These are phyloP conservation scores for Isichthys henryi DNA, from an alignment of 2,113 vertebrate genomes.

Conservation along the genomic window DNA sequence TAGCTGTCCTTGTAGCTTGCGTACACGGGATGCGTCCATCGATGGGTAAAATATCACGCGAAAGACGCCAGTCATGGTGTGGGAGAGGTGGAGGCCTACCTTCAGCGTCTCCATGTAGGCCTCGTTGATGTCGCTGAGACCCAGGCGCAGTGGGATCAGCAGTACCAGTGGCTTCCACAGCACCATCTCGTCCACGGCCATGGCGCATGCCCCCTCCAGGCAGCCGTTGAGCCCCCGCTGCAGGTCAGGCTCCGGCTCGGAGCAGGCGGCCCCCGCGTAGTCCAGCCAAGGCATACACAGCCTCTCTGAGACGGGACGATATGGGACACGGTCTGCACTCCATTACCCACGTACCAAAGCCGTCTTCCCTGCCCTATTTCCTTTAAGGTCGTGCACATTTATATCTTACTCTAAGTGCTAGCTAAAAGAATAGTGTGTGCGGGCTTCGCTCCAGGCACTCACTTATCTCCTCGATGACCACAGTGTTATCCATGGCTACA, in stretches of 20 bases:
- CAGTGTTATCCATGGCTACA: slow-evolving; percentile 98
- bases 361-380: neutral
- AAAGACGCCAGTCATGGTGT: neutral
- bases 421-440: neutral
- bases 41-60: neutral
- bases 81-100: slow-evolving; percentile 52
- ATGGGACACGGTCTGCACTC: neutral
- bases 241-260: slow-evolving; percentile 39
- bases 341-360: neutral
- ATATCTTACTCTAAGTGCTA: neutral
- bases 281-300: slow-evolving; percentile 70
- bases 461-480: slow-evolving; percentile 96
- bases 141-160: slow-evolving; percentile 91
- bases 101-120: slow-evolving; percentile 94
- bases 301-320: slow-evolving; percentile 56
- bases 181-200: slow-evolving; percentile 52
- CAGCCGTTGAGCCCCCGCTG: slow-evolving; percentile 53
- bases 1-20: neutral
- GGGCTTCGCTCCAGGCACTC: slow-evolving; percentile 53
- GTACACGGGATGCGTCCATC: neutral
- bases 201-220: slow-evolving; percentile 66
- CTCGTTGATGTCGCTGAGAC: slow-evolving; percentile 92
- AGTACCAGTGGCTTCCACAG: slow-evolving; percentile 88
- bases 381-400: neutral
- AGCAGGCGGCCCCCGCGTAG: slow-evolving; percentile 51